Evolutionary conservation across 2,888 invertebrate species (phyloP).

Genomic region (Mamestra brassicae): DNA sequence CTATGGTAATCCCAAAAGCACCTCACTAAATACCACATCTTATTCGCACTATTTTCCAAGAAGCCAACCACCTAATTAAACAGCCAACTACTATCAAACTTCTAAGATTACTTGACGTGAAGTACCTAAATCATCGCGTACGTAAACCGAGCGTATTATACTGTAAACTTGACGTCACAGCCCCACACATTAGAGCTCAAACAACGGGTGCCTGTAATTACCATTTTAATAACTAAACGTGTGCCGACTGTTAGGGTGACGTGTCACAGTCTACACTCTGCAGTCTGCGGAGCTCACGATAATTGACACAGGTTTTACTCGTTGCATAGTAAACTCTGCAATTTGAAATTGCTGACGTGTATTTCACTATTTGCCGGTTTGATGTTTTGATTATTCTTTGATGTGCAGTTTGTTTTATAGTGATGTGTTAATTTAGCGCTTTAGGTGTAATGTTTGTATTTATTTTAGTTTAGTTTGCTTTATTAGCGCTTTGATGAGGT

Average conservation of each 20-base stretch:
- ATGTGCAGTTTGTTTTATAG: conserved; percentile 12
- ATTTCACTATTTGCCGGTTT: conserved; percentile 37
- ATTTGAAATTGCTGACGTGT: conserved; percentile 25
- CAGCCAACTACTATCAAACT: conserved; percentile 30
- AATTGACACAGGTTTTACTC: conserved; percentile 26
- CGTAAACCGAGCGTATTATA: conserved; percentile 57
- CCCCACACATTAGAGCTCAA: conserved; percentile 57
- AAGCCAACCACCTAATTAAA: conserved; percentile 42
- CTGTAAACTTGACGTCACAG: conserved; percentile 46
- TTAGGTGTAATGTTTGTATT: conserved; percentile 53
- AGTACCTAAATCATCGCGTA: conserved; percentile 53
- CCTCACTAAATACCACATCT: neutral
- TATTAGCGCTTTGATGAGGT: conserved; percentile 28
- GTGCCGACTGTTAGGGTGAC: conserved; percentile 41
- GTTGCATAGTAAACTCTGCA: conserved; percentile 5
- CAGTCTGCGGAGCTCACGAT: conserved; percentile 13
- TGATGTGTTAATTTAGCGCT: conserved; percentile 35
- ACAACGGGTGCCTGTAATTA: conserved; percentile 62
- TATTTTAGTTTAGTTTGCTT: conserved; percentile 38
- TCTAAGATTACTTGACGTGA: conserved; percentile 53
- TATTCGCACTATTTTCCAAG: conserved; percentile 26
- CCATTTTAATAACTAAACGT: conserved; percentile 66
- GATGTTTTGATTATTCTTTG: conserved; percentile 44
- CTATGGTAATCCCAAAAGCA: neutral
- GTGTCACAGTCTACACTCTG: conserved; percentile 27